Conservation (phyloP, 2,797 vertebrate genomes). For the Argyrosomus regius region DNA sequence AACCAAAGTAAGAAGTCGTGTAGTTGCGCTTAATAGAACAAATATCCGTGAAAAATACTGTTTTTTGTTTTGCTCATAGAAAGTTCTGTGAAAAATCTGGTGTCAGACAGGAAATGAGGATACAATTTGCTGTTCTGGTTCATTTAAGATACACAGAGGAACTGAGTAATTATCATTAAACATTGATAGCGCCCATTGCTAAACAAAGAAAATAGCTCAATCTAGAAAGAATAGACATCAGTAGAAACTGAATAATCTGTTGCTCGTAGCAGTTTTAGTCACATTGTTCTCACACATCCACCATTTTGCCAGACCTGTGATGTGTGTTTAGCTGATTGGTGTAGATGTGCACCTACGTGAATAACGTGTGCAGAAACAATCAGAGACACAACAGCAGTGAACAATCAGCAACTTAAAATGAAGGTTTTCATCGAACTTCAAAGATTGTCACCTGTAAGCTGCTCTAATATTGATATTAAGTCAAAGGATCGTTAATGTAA, state of each 20-base stretch:
- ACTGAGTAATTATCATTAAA: constrained; percentile 26
- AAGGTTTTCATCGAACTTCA: too few relatives aligned
- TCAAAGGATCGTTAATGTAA: too few relatives aligned
- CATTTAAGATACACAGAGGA: constrained; percentile 27
- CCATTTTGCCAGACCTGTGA: too few relatives aligned
- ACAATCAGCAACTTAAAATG: too few relatives aligned
- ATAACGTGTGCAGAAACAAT: too few relatives aligned
- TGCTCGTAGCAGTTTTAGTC: too few relatives aligned
- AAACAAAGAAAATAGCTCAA: constrained; percentile 22
- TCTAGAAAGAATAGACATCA: constrained; percentile 1
- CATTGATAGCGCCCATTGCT: neutral
- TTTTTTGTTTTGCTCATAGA: constrained; percentile 12
- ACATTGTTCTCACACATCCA: too few relatives aligned
- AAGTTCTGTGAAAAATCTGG: neutral
- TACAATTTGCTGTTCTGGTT: constrained; percentile 7
- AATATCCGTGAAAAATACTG: neutral
- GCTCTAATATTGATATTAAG: too few relatives aligned
- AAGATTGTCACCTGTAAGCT: too few relatives aligned
- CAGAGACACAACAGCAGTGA: too few relatives aligned
- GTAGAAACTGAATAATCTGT: neutral
- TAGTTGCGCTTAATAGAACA: neutral
- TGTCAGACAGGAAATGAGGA: neutral
- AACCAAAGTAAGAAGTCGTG: neutral
- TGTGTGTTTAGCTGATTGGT: too few relatives aligned
- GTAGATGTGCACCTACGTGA: too few relatives aligned